Conservation (phyloP, 2,888 invertebrate genomes). For the Ectemnius continuus region DNA sequence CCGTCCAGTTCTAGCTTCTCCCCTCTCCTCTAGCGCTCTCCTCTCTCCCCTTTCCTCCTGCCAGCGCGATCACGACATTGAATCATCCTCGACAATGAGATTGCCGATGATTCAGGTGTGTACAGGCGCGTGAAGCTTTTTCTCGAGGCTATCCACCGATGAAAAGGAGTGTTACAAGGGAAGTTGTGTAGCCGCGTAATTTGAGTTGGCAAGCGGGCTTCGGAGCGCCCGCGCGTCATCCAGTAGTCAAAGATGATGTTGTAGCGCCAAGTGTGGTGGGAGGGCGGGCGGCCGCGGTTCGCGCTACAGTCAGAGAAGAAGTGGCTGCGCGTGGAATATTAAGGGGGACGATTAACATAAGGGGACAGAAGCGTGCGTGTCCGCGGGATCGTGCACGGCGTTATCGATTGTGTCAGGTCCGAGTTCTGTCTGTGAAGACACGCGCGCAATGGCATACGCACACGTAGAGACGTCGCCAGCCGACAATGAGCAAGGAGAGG, state of each 20-base stretch:
- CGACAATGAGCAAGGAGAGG: constrained; percentile 58
- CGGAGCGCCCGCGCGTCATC: neutral
- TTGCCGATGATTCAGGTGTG: no score
- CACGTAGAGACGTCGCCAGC: constrained; percentile 1
- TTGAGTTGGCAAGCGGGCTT: neutral
- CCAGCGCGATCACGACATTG: neutral
- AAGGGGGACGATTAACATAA: constrained; percentile 74
- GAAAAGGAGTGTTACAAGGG: neutral
- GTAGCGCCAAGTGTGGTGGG: neutral
- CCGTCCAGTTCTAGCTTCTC: neutral
- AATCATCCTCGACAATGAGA: neutral
- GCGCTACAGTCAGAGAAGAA: constrained; percentile 26
- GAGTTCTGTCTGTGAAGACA: constrained; percentile 38
- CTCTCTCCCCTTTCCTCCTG: neutral
- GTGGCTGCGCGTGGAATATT: constrained; percentile 69
- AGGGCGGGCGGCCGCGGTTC: neutral
- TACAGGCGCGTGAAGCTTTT: no score
- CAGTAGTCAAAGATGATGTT: neutral
- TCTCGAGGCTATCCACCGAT: no score
- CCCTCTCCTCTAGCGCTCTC: neutral
- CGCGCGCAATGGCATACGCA: constrained; percentile 16
- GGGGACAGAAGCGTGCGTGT: constrained; percentile 73
- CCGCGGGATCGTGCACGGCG: constrained; percentile 72
- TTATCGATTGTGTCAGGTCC: constrained; percentile 71
- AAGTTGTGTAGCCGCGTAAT: neutral